A percentile compares a stretch with the other conserved stretches of the same genome.
phyloP scores from a whole-genome alignment of 1,140 invertebrate genomes.

The Microplitis demolitor region DNA sequence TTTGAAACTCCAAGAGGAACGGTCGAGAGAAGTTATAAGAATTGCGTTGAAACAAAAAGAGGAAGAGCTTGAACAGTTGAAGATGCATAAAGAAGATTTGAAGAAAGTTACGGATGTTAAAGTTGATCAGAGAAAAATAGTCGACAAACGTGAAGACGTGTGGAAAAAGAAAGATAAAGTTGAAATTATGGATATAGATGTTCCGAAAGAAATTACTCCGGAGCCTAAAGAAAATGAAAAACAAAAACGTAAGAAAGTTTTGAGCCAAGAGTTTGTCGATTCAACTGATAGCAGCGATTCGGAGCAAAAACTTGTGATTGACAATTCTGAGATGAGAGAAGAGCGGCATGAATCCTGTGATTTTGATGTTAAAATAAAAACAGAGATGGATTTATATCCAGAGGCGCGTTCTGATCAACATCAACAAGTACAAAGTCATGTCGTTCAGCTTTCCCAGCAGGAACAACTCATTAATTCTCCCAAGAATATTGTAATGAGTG shows the following conservation, averaged over 20 bases:
- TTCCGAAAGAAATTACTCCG: constrained; percentile 29
- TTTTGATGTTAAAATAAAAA: constrained; percentile 43
- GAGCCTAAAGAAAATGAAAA: constrained; percentile 50
- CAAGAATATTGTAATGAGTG: constrained; percentile 10
- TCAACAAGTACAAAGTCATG: neutral
- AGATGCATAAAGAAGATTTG: constrained; percentile 41
- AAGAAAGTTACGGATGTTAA: constrained; percentile 41
- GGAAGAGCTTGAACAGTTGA: constrained; percentile 42
- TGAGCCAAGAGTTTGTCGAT: constrained; percentile 60
- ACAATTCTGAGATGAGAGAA: constrained; percentile 54
- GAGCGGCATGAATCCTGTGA: constrained; percentile 22
- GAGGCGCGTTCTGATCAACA: constrained; percentile 18
- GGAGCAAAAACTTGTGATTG: constrained; percentile 69
- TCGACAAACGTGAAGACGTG: constrained; percentile 30
- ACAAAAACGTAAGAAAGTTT: constrained; percentile 48
- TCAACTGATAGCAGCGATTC: constrained; percentile 75
- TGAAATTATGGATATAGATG: constrained; percentile 32
- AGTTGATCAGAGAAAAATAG: constrained; percentile 35
- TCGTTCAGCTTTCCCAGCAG: constrained; percentile 24
- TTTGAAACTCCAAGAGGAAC: constrained; percentile 33
- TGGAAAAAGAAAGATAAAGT: constrained; percentile 35
- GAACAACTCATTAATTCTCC: constrained; percentile 19
- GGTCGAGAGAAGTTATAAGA: constrained; percentile 36
- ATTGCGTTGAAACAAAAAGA: constrained; percentile 40
- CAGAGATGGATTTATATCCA: constrained; percentile 29